Percentiles rank a stretch among this genome's conserved stretches.
phyloP scores from a whole-genome alignment of 2,113 vertebrate genomes.

The Neotragus moschatus region DNA sequence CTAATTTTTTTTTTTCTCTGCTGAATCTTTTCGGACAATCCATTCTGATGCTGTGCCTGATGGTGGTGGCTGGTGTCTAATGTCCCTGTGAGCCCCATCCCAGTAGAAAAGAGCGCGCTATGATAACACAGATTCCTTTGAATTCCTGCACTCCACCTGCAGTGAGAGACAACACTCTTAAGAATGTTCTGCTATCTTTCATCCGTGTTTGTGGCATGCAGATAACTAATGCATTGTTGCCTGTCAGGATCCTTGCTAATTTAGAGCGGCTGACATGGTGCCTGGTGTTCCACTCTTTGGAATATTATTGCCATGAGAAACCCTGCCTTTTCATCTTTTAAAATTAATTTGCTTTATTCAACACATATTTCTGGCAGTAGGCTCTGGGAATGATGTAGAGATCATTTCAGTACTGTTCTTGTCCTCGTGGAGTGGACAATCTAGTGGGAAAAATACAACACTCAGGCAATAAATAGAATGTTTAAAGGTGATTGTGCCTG shows the following conservation, averaged over 20 bases:
- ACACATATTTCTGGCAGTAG: neutral
- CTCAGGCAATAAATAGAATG: neutral
- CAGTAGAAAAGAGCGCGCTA: accelerated
- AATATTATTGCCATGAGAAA: neutral
- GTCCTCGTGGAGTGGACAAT: neutral
- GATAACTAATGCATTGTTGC: conserved; percentile 36
- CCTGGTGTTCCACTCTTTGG: neutral
- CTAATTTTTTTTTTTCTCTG: neutral
- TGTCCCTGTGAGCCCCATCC: neutral
- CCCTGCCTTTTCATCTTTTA: neutral
- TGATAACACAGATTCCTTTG: neutral
- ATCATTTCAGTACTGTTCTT: neutral
- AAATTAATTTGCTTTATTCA: neutral
- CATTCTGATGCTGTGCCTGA: neutral
- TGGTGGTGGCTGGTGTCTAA: neutral
- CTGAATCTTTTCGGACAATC: neutral
- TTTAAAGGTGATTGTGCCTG: neutral
- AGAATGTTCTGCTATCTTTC: neutral
- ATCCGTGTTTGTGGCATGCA: conserved; percentile 45
- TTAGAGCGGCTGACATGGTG: neutral
- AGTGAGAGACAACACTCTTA: neutral
- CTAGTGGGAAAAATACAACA: neutral
- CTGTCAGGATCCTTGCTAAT: conserved; percentile 38
- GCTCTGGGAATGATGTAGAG: neutral
- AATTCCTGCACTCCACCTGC: conserved; percentile 12